A percentile compares a stretch with the other conserved stretches of the same genome.
phyloP scores from a whole-genome alignment of 2,113 vertebrate genomes.

The Grallaria varia region DNA sequence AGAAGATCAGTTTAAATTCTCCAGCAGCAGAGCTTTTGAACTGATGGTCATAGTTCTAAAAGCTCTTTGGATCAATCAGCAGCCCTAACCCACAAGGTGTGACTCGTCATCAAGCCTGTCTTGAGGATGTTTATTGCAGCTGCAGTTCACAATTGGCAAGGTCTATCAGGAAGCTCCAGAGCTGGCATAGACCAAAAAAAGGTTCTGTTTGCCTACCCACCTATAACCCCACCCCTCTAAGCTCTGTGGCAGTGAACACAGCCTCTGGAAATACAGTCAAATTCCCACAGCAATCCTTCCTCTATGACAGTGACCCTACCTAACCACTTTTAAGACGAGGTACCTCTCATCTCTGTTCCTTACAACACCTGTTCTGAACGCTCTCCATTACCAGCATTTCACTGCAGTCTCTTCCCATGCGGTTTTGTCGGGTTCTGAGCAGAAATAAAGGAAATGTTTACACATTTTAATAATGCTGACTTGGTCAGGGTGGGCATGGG shows the following conservation, averaged over 20 bases:
- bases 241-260: background rate
- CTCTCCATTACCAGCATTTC: background rate
- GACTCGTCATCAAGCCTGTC: background rate
- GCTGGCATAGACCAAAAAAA: background rate
- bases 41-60: background rate
- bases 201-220: background rate
- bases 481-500: background rate
- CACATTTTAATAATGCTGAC: background rate
- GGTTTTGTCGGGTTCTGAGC: background rate
- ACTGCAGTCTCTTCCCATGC: background rate
- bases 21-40: background rate
- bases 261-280: background rate
- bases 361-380: background rate
- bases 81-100: background rate
- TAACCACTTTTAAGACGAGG: background rate
- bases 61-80: background rate
- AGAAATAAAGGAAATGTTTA: background rate
- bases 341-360: background rate
- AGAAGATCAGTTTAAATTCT: background rate
- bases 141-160: background rate
- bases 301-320: background rate
- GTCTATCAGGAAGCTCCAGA: background rate
- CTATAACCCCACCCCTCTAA: background rate
- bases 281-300: background rate
- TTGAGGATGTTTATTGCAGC: background rate